A percentile compares a stretch with the other conserved stretches of the same genome.
Evolutionary conservation across 2,797 vertebrate genomes (phyloP).

Genomic region (Rhinella marina): DNA sequence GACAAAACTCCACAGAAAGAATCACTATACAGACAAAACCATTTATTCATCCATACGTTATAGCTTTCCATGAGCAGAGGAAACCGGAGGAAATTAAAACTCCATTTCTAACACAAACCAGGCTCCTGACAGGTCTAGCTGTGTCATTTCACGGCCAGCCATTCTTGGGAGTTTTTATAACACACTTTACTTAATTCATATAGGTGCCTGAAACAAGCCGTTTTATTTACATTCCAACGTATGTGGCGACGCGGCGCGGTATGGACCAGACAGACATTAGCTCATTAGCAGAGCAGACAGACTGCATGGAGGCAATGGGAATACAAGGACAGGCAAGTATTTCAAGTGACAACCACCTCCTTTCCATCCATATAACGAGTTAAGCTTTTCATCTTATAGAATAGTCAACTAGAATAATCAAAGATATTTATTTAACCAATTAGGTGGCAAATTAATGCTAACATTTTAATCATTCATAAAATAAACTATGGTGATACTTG

Average conservation of each 20-base stretch:
- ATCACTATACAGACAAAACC: not conserved
- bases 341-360: not conserved
- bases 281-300: slow-evolving; percentile 37
- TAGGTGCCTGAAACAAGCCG: slow-evolving; percentile 37
- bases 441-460: not conserved
- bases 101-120: slow-evolving; percentile 27
- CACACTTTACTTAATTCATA: slow-evolving; percentile 15
- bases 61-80: slow-evolving; percentile 13
- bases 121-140: slow-evolving; percentile 37
- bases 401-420: not conserved
- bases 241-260: not conserved
- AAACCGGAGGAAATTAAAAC: slow-evolving; percentile 25
- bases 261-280: slow-evolving; percentile 41
- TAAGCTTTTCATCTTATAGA: not conserved
- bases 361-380: not conserved
- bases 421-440: not conserved
- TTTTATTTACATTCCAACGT: slow-evolving; percentile 32
- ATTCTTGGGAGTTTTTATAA: slow-evolving; percentile 11
- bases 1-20: not conserved
- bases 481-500: no score
- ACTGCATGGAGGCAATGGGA: not conserved
- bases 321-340: not conserved
- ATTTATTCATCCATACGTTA: slow-evolving; percentile 17
- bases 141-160: slow-evolving; percentile 32
- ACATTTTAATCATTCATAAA: not conserved